Percentiles rank a stretch among this genome's conserved stretches.
Conservation (phyloP, 1,140 invertebrate genomes). For the Aculops lycopersici region DNA sequence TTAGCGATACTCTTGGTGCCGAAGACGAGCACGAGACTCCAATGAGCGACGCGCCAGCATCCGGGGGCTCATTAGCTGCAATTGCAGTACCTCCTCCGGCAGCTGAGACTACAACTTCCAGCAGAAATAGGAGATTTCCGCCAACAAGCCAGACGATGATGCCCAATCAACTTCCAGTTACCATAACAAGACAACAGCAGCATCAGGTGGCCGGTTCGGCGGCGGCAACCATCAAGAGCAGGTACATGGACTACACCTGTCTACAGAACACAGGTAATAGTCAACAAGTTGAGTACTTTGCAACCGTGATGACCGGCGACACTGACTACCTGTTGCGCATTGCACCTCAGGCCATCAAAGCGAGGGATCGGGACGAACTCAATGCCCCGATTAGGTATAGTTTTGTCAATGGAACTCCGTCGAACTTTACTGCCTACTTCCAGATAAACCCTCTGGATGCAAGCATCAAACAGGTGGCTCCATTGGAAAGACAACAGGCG, state of each 20-base stretch:
- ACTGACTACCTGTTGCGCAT: constrained; percentile 38
- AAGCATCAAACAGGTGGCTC: constrained; percentile 36
- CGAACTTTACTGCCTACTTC: constrained; percentile 10
- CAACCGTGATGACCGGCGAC: constrained; percentile 8
- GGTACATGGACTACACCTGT: constrained; percentile 39
- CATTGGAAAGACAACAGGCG: constrained; percentile 29
- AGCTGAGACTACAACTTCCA: no score
- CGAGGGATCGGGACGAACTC: constrained; percentile 52
- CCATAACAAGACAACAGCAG: no score
- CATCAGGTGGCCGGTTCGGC: no score
- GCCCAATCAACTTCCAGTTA: no score
- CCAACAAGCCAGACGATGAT: no score
- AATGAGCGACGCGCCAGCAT: no score
- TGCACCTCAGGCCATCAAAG: constrained; percentile 53
- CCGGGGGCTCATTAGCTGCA: no score
- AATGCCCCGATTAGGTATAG: constrained; percentile 42
- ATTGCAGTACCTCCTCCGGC: no score
- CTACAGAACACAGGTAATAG: constrained; percentile 9
- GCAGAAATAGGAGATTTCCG: no score
- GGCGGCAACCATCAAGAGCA: no score
- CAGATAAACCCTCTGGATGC: constrained; percentile 24
- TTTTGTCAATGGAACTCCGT: constrained; percentile 30
- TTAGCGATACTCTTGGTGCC: no score
- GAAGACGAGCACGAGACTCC: no score
- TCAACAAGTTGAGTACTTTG: constrained; percentile 10